A percentile compares a stretch with the other conserved stretches of the same genome.
phyloP scores from a whole-genome alignment of 2,113 vertebrate species.

The Cheirogaleus medius region DNA sequence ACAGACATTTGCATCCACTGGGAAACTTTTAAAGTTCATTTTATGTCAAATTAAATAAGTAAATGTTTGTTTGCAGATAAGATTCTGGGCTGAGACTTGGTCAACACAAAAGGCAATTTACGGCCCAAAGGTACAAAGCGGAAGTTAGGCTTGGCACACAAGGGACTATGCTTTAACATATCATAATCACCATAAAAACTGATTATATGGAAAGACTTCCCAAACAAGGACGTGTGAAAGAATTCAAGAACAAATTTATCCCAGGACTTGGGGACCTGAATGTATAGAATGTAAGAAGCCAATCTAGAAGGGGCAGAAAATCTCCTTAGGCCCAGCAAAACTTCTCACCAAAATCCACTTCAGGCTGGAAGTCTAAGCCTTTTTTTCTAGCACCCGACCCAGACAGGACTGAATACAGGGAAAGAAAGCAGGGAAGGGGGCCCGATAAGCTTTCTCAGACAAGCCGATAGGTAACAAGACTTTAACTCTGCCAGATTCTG shows the following conservation, averaged over 20 bases:
- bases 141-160: neutral
- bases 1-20: neutral
- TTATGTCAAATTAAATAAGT: neutral
- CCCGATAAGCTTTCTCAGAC: neutral
- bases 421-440: neutral
- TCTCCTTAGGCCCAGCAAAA: neutral
- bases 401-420: neutral
- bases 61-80: neutral
- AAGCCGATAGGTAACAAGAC: neutral
- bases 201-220: neutral
- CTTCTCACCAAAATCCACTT: neutral
- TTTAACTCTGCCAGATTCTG: neutral
- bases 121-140: neutral
- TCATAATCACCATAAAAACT: neutral
- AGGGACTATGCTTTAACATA: neutral
- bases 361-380: neutral
- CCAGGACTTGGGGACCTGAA: neutral
- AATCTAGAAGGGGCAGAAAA: conserved; percentile 38
- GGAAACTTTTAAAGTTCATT: neutral
- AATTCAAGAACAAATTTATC: neutral
- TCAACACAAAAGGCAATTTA: neutral
- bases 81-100: neutral
- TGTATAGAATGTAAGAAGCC: neutral
- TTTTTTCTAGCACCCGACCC: neutral
- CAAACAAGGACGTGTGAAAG: neutral